Evolutionary conservation across 2,888 invertebrate species (phyloP), one percentile per base, ranked within the genome.

Genomic region (Fragum sueziense): DNA sequence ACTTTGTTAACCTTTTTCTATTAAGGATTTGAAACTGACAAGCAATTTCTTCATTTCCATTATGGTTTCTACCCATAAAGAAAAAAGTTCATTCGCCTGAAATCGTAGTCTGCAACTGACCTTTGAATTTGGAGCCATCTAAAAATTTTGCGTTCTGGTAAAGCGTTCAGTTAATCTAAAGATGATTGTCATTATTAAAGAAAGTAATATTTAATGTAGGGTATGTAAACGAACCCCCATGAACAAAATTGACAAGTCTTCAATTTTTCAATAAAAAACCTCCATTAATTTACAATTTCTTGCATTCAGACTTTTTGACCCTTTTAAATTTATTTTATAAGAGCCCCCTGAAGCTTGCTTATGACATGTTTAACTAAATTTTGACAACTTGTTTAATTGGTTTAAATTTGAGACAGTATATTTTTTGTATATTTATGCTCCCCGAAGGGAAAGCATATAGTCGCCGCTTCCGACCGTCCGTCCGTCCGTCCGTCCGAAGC

Each of bases 211-310:
- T 20, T 47, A 47, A 57, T 20, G 11, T 57, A 14, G 61, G 61
- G 4, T 61, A 61, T 33, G 33, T 33, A 61, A 61, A 61, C 33
- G 33, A 61, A 47, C 61, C 61, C 61, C 61, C 61, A 61, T 61
- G 29, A 27, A 6, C 4, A 33, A 25, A 33, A 25, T 61, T 33
- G 61, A 61, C n/a, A 27, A 61, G 29, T 61, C 37, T 71, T 59
- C n/a, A 47, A 61, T 47, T 61, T 41, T 71, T 61, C n/a, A 71
- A 59, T 71, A 59, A 71, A n/a, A n/a, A 33, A 61, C 47, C 29
- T 71, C 71, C 59, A 61, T 71, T 71, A 71, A 75, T 75, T 61
- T 70, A 61, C 61, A 25, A 29, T 61, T 27, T 61, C 61, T 31
- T 29, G n/a, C 3, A 31, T 61, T 29, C 27, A 29, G 61, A n/a